Evolutionary conservation across 2,888 invertebrate species (phyloP).

Genomic region (Drosophila emarginata): DNA sequence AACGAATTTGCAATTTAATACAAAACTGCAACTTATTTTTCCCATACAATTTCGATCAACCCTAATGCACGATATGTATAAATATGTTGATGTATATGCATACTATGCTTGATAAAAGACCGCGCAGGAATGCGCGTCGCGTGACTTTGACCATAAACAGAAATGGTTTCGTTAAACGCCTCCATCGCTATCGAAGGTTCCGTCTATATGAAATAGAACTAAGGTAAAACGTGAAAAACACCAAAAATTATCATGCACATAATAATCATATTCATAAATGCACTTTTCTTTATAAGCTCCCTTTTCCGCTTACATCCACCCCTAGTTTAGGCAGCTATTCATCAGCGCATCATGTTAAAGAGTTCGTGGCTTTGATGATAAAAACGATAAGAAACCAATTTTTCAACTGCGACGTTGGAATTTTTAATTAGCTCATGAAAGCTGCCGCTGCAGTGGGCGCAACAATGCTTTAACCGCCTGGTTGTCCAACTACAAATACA

Average conservation of each 20-base stretch:
- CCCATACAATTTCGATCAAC: not conserved
- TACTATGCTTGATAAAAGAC: slow-evolving; percentile 49
- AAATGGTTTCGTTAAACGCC: slow-evolving; percentile 78
- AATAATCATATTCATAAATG: slow-evolving; percentile 79
- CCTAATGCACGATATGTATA: not conserved
- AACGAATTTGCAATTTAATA: not conserved
- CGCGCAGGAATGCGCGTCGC: slow-evolving; percentile 62
- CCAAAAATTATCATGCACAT: slow-evolving; percentile 76
- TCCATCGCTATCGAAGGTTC: slow-evolving; percentile 71
- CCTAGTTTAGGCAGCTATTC: slow-evolving; percentile 65
- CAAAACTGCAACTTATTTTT: not conserved
- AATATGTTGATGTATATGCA: not conserved
- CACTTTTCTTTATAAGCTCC: slow-evolving; percentile 44
- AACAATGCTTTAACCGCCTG: slow-evolving; percentile 6
- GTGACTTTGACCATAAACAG: slow-evolving; percentile 77
- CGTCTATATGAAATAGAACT: slow-evolving; percentile 57
- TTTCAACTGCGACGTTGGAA: slow-evolving; percentile 77
- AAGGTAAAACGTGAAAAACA: slow-evolving; percentile 46
- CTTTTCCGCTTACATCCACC: slow-evolving; percentile 11
- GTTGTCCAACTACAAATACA: slow-evolving; percentile 19
- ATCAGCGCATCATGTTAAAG: slow-evolving; percentile 77
- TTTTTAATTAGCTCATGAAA: slow-evolving; percentile 75
- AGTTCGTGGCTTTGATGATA: slow-evolving; percentile 75
- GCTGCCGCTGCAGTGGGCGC: slow-evolving; percentile 37
- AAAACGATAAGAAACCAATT: slow-evolving; percentile 80